A percentile compares a stretch with the other conserved stretches of the same genome.
phyloP scores from a whole-genome alignment of 2,797 vertebrate species.

The Girardinus metallicus region DNA sequence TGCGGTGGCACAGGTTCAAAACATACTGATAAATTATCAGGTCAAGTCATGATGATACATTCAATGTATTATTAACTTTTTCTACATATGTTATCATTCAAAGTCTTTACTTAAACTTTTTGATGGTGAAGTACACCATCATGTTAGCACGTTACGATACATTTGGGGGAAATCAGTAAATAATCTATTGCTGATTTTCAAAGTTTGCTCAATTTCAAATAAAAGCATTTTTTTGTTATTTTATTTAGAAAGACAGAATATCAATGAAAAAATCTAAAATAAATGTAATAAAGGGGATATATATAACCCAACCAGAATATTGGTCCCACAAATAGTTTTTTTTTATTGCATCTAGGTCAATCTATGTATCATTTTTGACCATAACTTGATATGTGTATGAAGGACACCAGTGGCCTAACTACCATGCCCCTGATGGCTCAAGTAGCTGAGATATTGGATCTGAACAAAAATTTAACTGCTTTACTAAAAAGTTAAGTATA shows the following conservation, averaged over 20 bases:
- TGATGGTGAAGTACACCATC: background rate
- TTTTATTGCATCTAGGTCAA: background rate
- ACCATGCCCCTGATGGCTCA: background rate
- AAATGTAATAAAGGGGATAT: background rate
- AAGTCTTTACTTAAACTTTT: background rate
- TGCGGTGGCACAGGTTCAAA: background rate
- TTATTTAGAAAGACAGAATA: background rate
- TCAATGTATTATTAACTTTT: background rate
- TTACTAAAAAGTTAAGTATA: constrained; percentile 34
- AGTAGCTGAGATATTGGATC: background rate
- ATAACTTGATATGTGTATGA: background rate
- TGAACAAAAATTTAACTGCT: constrained; percentile 12
- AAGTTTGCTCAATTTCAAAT: background rate
- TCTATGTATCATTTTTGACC: background rate
- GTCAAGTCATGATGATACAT: background rate
- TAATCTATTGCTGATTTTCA: background rate
- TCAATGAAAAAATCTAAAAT: background rate
- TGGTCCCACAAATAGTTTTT: background rate
- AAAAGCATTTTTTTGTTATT: background rate
- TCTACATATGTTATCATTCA: background rate
- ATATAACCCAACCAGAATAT: background rate
- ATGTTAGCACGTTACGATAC: background rate
- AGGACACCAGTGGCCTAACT: background rate
- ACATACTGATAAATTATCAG: background rate
- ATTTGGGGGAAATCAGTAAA: background rate